Evolutionary conservation across 2,113 vertebrate genomes (phyloP).

Genomic region (Phainopepla nitens): DNA sequence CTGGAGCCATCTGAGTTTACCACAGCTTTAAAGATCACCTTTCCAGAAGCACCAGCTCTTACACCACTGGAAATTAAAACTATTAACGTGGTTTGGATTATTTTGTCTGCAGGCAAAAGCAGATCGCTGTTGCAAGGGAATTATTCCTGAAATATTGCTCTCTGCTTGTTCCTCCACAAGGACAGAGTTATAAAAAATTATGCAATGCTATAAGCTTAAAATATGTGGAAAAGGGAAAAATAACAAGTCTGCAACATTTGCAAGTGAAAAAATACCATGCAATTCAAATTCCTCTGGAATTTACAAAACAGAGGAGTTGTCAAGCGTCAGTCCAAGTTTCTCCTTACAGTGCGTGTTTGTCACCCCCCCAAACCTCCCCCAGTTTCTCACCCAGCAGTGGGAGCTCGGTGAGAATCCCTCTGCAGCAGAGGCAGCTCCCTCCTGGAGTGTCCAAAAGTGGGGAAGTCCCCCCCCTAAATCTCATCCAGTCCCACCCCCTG

Average conservation of each 20-base stretch:
- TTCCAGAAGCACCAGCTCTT: background rate
- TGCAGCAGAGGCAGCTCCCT: background rate
- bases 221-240: background rate
- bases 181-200: background rate
- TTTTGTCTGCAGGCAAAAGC: background rate
- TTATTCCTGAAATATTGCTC: background rate
- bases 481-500: background rate
- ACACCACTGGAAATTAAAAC: background rate
- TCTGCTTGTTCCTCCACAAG: background rate
- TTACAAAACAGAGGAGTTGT: background rate
- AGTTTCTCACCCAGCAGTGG: background rate
- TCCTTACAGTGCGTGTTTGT: background rate
- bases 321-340: background rate
- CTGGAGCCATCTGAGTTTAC: background rate
- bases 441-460: accelerated
- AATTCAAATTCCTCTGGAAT: conserved; percentile 30
- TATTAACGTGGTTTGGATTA: background rate
- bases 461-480: background rate
- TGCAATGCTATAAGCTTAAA: background rate
- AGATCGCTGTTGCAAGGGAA: background rate
- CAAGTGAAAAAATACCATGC: conserved; percentile 21
- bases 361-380: background rate
- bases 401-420: background rate
- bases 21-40: background rate
- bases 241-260: conserved; percentile 24